Conservation (phyloP, 2,888 invertebrate species). For the Empis livida region DNA sequence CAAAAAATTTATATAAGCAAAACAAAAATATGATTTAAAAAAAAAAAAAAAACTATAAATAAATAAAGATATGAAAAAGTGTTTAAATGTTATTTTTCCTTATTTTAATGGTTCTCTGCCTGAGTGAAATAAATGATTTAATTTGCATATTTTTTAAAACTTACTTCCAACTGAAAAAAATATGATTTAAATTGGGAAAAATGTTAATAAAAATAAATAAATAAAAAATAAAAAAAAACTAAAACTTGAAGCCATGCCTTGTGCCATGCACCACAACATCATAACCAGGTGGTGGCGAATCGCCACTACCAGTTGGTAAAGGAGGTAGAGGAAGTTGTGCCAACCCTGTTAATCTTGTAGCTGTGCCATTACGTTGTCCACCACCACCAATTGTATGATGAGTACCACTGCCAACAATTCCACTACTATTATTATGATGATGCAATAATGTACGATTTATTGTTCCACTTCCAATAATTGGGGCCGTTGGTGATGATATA, state of each 20-base stretch:
- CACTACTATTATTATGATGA: conserved; percentile 20
- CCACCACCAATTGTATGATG: conserved; percentile 7
- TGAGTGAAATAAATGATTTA: too few species aligned
- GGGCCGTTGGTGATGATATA: conserved; percentile 32
- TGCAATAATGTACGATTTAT: conserved; percentile 35
- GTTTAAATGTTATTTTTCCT: too few species aligned
- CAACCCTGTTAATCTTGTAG: conserved; percentile 33
- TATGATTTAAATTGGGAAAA: too few species aligned
- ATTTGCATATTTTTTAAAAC: too few species aligned
- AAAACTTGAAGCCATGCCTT: conserved; percentile 34
- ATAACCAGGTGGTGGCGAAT: conserved; percentile 37
- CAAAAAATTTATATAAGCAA: too few species aligned
- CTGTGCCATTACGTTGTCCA: conserved; percentile 29
- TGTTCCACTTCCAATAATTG: conserved; percentile 24
- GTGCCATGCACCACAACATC: conserved; percentile 39
- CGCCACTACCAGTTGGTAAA: conserved; percentile 18
- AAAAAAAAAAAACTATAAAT: conserved; percentile 15
- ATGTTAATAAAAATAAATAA: background rate
- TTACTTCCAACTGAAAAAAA: too few species aligned
- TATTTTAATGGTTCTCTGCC: too few species aligned
- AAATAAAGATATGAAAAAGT: conserved; percentile 15
- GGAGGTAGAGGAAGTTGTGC: conserved; percentile 22
- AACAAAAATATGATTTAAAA: conserved; percentile 1
- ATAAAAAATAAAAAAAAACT: conserved; percentile 7
- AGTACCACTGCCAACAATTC: conserved; percentile 11